A percentile compares a stretch with the other conserved stretches of the same genome.
Evolutionary conservation across 64 coral and sea anemone species (phyloP).

Genomic region (Stylophora pistillata): DNA sequence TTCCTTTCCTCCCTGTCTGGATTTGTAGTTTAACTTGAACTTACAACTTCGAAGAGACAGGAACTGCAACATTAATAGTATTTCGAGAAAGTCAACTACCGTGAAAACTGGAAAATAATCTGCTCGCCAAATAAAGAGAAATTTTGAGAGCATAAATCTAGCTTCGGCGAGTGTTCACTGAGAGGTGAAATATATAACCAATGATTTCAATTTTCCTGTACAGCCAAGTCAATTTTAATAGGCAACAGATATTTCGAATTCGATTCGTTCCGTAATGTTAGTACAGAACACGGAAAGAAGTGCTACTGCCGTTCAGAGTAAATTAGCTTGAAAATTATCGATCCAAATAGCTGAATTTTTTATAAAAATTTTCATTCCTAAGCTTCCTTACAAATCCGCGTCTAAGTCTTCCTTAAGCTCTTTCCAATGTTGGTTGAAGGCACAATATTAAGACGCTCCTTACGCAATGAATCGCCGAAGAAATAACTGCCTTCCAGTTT

Average conservation of each 20-base stretch:
- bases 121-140: neutral
- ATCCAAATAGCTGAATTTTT: neutral
- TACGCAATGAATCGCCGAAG: neutral
- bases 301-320: neutral
- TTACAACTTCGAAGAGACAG: too few relatives aligned
- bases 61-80: neutral
- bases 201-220: neutral
- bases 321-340: neutral
- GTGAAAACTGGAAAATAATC: neutral
- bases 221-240: too few relatives aligned
- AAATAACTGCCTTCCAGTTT: neutral
- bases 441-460: neutral
- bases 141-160: neutral
- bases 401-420: neutral
- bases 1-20: too few relatives aligned
- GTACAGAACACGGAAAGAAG: neutral
- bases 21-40: too few relatives aligned
- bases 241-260: too few relatives aligned
- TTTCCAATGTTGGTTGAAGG: neutral
- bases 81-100: neutral
- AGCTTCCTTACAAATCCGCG: neutral
- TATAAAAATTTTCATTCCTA: neutral
- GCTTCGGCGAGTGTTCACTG: neutral
- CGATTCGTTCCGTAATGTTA: too few relatives aligned
- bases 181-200: neutral